phyloP scores from a whole-genome alignment of 2,113 vertebrate species.

The Oryzias javanicus region DNA sequence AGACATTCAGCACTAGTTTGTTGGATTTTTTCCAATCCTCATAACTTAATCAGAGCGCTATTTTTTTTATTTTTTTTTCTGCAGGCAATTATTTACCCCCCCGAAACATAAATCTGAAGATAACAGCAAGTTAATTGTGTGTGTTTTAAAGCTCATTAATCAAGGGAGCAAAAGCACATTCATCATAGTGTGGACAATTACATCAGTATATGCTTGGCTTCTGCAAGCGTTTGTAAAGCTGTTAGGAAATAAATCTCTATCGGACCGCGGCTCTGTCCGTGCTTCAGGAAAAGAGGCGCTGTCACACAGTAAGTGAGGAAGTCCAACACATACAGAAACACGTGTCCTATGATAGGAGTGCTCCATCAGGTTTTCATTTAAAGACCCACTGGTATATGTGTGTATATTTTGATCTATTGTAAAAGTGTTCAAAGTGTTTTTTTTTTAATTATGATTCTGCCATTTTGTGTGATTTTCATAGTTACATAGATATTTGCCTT shows the following conservation, averaged over 20 bases:
- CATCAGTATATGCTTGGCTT: background rate
- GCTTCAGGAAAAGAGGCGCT: constrained; percentile 4
- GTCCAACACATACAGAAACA: background rate
- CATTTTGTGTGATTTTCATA: too few species aligned
- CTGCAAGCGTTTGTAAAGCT: background rate
- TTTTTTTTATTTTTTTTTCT: background rate
- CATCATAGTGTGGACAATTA: background rate
- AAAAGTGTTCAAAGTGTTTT: too few species aligned
- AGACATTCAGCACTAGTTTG: too few species aligned
- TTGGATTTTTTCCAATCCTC: too few species aligned
- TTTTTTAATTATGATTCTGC: too few species aligned
- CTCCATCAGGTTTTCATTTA: too few species aligned
- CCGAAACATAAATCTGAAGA: background rate
- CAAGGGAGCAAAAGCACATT: background rate
- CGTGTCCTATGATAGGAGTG: background rate
- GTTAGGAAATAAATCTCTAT: background rate
- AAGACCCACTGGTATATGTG: too few species aligned
- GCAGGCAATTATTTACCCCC: background rate
- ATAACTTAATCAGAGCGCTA: background rate
- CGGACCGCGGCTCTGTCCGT: constrained; percentile 1
- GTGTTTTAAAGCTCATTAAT: constrained; percentile 1
- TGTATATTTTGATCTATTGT: too few species aligned
- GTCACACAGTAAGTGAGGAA: background rate
- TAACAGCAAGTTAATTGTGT: background rate
- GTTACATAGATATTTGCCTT: too few species aligned